phyloP scores from a whole-genome alignment of 37 sponge, comb jelly and placozoan species.

The Chondrilla cf. caribensis region DNA sequence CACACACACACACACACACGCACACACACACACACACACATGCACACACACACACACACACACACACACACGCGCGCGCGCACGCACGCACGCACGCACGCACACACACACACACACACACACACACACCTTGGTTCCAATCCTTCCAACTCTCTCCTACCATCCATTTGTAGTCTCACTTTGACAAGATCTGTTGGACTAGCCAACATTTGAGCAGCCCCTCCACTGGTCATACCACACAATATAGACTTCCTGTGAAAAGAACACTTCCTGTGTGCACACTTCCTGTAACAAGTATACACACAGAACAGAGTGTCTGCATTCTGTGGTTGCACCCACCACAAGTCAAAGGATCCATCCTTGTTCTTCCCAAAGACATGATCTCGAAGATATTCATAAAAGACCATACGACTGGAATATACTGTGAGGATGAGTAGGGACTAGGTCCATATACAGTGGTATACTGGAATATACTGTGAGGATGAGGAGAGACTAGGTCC shows the following conservation, averaged over 20 bases:
- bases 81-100: constrained; percentile 32
- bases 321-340: background rate
- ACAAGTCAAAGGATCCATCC: constrained; percentile 52
- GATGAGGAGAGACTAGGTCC: too few relatives aligned
- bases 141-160: constrained; percentile 68
- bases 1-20: background rate
- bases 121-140: constrained; percentile 34
- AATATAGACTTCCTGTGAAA: constrained; percentile 74
- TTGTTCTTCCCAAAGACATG: constrained; percentile 49
- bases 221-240: constrained; percentile 72
- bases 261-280: background rate
- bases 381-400: constrained; percentile 79
- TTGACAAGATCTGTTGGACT: constrained; percentile 89
- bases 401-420: constrained; percentile 70
- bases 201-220: constrained; percentile 76
- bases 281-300: background rate
- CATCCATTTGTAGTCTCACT: constrained; percentile 82
- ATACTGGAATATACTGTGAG: too few relatives aligned
- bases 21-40: too few relatives aligned
- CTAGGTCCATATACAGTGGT: too few relatives aligned
- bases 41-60: constrained; percentile 6
- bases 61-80: constrained; percentile 25
- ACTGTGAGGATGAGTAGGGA: too few relatives aligned
- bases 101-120: constrained; percentile 39
- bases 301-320: background rate